phyloP scores from a whole-genome alignment of 2,888 invertebrate genomes.

The Drosophila neutralis region DNA sequence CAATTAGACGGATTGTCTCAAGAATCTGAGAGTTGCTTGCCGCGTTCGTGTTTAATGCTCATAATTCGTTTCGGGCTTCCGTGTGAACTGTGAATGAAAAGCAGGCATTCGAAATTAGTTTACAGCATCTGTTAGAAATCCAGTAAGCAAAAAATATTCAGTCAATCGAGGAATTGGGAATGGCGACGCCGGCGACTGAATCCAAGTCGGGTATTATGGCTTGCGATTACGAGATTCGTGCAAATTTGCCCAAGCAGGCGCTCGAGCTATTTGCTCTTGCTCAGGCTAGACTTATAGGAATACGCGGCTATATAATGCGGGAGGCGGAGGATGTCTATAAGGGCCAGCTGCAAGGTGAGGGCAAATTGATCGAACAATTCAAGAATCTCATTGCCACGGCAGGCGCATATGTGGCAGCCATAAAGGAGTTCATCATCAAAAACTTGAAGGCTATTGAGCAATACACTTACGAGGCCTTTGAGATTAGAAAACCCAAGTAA shows the following conservation, averaged over 20 bases:
- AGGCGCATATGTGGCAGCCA: conserved; percentile 54
- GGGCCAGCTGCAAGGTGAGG: conserved; percentile 61
- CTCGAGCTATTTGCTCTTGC: conserved; percentile 58
- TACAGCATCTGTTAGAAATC: conserved; percentile 2
- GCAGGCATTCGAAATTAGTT: conserved; percentile 31
- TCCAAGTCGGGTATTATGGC: conserved; percentile 28
- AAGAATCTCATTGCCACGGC: conserved; percentile 52
- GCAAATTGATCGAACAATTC: conserved; percentile 61
- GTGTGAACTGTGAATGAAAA: conserved; percentile 13
- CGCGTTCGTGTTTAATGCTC: conserved; percentile 26
- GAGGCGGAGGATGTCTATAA: conserved; percentile 35
- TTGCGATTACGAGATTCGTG: conserved; percentile 64
- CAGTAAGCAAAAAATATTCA: neutral
- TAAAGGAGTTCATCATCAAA: conserved; percentile 57
- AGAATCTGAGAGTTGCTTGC: neutral
- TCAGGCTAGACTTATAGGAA: conserved; percentile 49
- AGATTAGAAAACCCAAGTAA: conserved; percentile 21
- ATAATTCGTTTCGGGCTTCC: conserved; percentile 9
- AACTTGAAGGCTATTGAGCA: conserved; percentile 51
- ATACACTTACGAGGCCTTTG: conserved; percentile 58
- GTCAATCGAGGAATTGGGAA: conserved; percentile 4
- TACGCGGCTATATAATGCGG: conserved; percentile 59
- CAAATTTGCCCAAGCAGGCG: conserved; percentile 52
- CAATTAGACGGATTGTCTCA: conserved; percentile 3
- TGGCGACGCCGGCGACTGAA: conserved; percentile 23